Base-by-base conservation (phyloP, 2,888 invertebrate genomes). In the Cynaeus angustus region DNA sequence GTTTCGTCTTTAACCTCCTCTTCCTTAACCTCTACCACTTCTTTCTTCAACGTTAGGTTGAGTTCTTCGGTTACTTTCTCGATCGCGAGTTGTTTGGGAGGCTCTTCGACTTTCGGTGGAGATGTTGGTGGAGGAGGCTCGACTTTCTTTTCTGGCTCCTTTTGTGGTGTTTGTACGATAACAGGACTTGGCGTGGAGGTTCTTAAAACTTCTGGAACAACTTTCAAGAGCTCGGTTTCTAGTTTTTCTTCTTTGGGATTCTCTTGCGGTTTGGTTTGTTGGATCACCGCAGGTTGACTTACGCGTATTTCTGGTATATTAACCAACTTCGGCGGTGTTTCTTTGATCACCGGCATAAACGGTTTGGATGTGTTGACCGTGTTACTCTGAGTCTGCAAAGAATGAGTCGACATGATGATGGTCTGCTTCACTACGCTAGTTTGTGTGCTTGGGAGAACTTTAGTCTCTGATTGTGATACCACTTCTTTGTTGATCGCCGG, bases 141-240 rank as follows among this genome's bases (percentile, higher is more conserved):
- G 8, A 70, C 38, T 53, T 76, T 75, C 26, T 65, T 68, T 55
- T 68, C 72, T 37, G 66, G 14, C 62, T 76, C 65, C 41, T 52
- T 64, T 3, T 1, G 21, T 5, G 78, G 75, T 62, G 75, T 71
- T 10, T 84, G 78, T 5, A 86, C 86, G 72, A 87, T 87, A 2
- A 87, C 86, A 0, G 87, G 86, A 78, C 86, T 87, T 0, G 86
- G 86, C 1, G 85, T 85, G 0, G 87, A 85, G 7, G 84, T 80
- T 7, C 82, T 80, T 26, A 64, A 13, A 3, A 50, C 26, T n/a
- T 68, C 66, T 12, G 75, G 66, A n/a, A 67, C 69, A 43, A 77
- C 75, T 66, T 72, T 74, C 55, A 68, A 61, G 16, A 58, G 50
- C 48, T 66, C 61, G 33, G 71, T 56, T 26, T 70, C 66, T 7